Evolutionary conservation across 2,888 invertebrate genomes (phyloP).

Genomic region (Sycophila texana): DNA sequence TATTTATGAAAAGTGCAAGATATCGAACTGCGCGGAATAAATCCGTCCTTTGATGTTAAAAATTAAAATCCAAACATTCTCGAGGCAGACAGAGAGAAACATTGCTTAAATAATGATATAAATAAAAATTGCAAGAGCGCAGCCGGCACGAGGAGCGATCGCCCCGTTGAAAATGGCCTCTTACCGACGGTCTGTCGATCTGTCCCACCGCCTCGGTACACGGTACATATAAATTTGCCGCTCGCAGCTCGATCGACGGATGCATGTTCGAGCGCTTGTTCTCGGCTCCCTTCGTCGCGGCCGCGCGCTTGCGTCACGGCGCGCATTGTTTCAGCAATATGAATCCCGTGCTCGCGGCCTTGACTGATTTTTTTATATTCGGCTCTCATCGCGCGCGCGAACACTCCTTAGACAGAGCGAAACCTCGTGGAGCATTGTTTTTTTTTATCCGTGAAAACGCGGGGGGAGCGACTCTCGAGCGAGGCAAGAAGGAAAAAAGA

Average conservation of each 20-base stretch:
- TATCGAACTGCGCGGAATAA: too few species aligned
- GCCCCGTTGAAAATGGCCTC: too few species aligned
- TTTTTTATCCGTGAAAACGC: background rate
- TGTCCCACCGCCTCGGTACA: too few species aligned
- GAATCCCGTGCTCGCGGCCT: slow-evolving; percentile 59
- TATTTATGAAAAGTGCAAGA: too few species aligned
- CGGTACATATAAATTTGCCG: too few species aligned
- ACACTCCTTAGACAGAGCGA: background rate
- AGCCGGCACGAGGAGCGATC: too few species aligned
- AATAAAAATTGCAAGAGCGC: too few species aligned
- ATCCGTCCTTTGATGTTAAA: too few species aligned
- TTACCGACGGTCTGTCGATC: too few species aligned
- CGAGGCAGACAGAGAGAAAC: too few species aligned
- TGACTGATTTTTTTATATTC: slow-evolving; percentile 58
- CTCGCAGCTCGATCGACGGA: slow-evolving; percentile 5
- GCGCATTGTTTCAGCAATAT: slow-evolving; percentile 64
- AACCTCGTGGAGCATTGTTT: background rate
- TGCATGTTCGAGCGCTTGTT: slow-evolving; percentile 17
- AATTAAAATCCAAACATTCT: too few species aligned
- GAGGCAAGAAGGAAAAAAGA: background rate
- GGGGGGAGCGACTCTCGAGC: background rate
- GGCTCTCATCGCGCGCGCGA: slow-evolving; percentile 27
- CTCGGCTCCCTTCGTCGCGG: slow-evolving; percentile 22
- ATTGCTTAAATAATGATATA: too few species aligned
- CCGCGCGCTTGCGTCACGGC: slow-evolving; percentile 36